These are phyloP conservation scores for Drosophila nr. fundita DNA, from an alignment of 2,888 invertebrate genomes.

Conservation along the genomic window DNA sequence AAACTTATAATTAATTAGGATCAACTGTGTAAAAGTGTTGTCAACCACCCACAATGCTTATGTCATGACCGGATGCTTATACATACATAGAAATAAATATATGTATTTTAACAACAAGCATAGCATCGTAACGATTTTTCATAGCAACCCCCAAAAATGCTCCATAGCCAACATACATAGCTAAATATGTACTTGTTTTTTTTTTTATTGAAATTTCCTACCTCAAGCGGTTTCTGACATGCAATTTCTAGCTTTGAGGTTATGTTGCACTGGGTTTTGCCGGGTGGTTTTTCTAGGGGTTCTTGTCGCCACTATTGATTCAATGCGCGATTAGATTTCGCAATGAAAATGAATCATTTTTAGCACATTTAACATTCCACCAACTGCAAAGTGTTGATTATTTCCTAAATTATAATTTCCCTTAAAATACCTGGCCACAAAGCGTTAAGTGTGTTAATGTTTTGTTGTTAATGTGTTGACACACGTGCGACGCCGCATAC, in stretches of 20 bases:
- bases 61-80: constrained; percentile 55
- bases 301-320: constrained; percentile 42
- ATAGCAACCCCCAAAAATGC: constrained; percentile 40
- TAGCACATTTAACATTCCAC: neutral
- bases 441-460: constrained; percentile 64
- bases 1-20: constrained; percentile 20
- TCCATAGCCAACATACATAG: constrained; percentile 14
- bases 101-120: constrained; percentile 19
- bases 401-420: constrained; percentile 12
- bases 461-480: constrained; percentile 37
- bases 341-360: neutral
- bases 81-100: constrained; percentile 15
- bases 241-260: constrained; percentile 60
- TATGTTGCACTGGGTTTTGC: constrained; percentile 40
- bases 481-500: constrained; percentile 62
- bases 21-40: constrained; percentile 3
- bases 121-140: constrained; percentile 16
- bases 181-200: constrained; percentile 6
- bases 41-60: constrained; percentile 34
- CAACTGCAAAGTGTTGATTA: constrained; percentile 1
- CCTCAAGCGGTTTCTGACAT: constrained; percentile 55
- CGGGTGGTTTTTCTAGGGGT: constrained; percentile 38
- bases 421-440: constrained; percentile 15
- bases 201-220: constrained; percentile 59
- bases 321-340: neutral